Conservation (phyloP, 2,113 vertebrate genomes). For the Ammospiza nelsoni region DNA sequence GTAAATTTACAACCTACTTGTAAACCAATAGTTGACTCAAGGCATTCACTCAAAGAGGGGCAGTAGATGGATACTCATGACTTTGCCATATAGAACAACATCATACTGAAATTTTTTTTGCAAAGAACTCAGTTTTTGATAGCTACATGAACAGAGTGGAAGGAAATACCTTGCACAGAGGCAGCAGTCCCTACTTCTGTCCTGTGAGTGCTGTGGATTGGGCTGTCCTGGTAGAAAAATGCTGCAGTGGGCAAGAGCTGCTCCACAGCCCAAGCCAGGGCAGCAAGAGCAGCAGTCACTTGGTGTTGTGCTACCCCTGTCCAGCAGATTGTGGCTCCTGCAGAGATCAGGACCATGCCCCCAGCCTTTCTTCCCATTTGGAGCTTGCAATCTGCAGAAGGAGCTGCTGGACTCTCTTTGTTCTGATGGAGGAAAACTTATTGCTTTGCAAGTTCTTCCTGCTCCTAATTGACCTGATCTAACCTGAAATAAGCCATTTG, state of each 20-base stretch:
- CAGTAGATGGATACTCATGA: accelerated
- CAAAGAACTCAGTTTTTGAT: neutral
- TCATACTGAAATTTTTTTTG: neutral
- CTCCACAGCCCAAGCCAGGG: neutral
- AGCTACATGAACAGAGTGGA: neutral
- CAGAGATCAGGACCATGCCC: neutral
- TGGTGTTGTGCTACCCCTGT: neutral
- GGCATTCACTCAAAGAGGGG: neutral
- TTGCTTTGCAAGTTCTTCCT: slow-evolving; percentile 52
- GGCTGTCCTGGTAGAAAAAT: neutral
- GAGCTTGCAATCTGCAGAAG: neutral
- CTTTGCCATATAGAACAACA: neutral
- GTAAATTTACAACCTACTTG: neutral
- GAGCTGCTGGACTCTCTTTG: neutral
- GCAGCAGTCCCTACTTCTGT: neutral
- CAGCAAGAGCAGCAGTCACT: neutral
- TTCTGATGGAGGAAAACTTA: neutral
- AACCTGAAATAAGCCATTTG: slow-evolving; percentile 29
- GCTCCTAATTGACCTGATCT: slow-evolving; percentile 33
- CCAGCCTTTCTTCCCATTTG: neutral
- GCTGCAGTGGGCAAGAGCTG: neutral
- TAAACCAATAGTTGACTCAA: neutral
- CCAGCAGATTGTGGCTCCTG: neutral
- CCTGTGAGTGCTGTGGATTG: neutral
- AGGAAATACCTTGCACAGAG: neutral